Percentiles rank a stretch among this genome's conserved stretches.
These are phyloP conservation scores for Oreohelix idahoensis DNA, from an alignment of 1,140 invertebrate species.

Conservation along the genomic window DNA sequence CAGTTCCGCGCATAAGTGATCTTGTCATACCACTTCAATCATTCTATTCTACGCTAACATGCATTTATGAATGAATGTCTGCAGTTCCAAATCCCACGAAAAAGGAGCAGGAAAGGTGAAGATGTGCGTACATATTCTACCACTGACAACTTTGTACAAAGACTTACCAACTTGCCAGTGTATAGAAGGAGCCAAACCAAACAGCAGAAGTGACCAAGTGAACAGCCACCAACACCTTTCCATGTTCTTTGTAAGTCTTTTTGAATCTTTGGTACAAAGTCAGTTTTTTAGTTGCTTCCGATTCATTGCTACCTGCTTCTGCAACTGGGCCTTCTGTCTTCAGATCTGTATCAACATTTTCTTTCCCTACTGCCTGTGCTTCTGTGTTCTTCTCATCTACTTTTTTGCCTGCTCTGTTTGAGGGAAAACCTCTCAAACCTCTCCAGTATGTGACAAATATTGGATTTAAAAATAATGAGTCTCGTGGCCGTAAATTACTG, in stretches of 20 bases:
- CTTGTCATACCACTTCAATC: no score
- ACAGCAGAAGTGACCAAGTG: constrained; percentile 87
- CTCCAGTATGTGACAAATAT: not conserved
- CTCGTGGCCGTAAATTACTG: not conserved
- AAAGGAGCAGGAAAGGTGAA: no score
- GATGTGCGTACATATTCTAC: no score
- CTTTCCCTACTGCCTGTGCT: not conserved
- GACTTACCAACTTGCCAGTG: constrained; percentile 86
- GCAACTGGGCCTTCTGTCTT: not conserved
- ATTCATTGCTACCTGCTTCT: not conserved
- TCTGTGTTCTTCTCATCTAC: not conserved
- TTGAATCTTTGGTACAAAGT: constrained; percentile 89
- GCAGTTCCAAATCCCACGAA: no score
- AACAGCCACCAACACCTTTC: constrained; percentile 92
- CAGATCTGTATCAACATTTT: not conserved
- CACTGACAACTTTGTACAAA: no score
- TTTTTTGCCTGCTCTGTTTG: not conserved
- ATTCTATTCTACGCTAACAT: no score
- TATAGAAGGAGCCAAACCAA: constrained; percentile 91
- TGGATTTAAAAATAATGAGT: not conserved
- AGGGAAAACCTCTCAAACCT: not conserved
- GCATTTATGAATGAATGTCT: no score
- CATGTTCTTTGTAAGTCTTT: constrained; percentile 92
- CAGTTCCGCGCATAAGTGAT: no score
- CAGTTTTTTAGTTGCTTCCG: constrained; percentile 69